Evolutionary conservation across 2,113 vertebrate genomes (phyloP).

Genomic region (Campylomormyrus numenius): DNA sequence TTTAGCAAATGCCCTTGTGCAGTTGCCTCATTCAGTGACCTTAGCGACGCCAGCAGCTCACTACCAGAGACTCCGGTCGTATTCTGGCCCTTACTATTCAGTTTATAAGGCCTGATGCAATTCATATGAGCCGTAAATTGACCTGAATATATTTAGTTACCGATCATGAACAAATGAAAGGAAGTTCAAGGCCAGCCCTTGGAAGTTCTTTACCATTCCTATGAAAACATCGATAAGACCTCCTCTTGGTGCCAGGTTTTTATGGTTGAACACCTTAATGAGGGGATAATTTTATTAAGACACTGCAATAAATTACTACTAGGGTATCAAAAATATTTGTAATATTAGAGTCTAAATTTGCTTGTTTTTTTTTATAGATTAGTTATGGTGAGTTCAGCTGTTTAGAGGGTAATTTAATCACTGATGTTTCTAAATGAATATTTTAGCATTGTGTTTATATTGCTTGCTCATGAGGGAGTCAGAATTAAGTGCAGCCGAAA

Average conservation of each 20-base stretch:
- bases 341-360: not conserved
- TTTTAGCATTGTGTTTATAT: not conserved
- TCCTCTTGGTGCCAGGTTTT: not conserved
- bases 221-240: not conserved
- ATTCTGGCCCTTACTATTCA: not conserved
- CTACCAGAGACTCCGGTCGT: not conserved
- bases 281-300: not conserved
- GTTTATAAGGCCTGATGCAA: not conserved
- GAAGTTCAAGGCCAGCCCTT: not conserved
- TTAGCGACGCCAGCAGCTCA: not conserved
- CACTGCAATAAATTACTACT: not conserved
- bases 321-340: not conserved
- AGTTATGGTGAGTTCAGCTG: not conserved
- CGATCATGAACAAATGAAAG: not conserved
- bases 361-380: not conserved
- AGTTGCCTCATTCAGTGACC: not conserved
- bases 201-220: not conserved
- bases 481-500: not conserved
- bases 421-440: not conserved
- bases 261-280: not conserved
- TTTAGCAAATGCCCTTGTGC: not conserved
- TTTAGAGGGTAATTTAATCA: not conserved
- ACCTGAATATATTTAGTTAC: not conserved
- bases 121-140: not conserved
- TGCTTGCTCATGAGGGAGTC: not conserved